Evolutionary conservation across 2,888 invertebrate genomes (phyloP), one percentile per base, ranked within the genome.

Genomic region (Aelia acuminata): DNA sequence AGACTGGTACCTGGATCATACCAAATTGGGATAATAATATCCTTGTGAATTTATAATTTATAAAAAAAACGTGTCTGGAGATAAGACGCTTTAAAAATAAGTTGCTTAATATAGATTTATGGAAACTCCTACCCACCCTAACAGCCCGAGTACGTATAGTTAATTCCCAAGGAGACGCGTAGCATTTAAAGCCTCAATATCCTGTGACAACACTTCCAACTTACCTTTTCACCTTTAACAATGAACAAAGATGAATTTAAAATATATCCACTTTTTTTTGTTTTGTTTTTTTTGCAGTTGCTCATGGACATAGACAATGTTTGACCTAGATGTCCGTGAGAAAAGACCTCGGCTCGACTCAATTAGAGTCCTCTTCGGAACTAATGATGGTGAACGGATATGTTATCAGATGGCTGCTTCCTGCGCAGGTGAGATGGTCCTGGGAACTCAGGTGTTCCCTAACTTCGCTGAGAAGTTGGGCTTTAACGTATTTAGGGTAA

Each of bases 331-430:
- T 53, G 53, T 49, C 85, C 85, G 85, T 85, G 85, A 85, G 85
- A 85, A 85, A 85, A 53, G 35, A 7, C 49, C 31, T 39, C 48
- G 49, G 15, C 49, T 35, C 50, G 22, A 85, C 49, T 39, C 85
- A 85, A 85, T 85, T 53, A 85, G 50, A 57, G 35, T 53, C 50
- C 57, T 50, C 50, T 35, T 85, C 26, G 85, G 53, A 39, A 85
- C 85, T 85, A 85, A 85, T 85, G 85, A 85, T 85, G 85, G 85
- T 39, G 49, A 85, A 85, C 85, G 85, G 85, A 85, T 85, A 85
- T 85, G 85, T 53, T 85, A 85, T 85, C 85, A 85, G 85, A 57
- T 85, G 85, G 84, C 85, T 53, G 39, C 85, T 85, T 85, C 85
- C 85, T 85, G 85, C 31, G 85, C 85, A 85, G 85, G 85, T 85